Base-by-base conservation (phyloP, 2,888 invertebrate species). In the Helicoverpa assulta region DNA sequence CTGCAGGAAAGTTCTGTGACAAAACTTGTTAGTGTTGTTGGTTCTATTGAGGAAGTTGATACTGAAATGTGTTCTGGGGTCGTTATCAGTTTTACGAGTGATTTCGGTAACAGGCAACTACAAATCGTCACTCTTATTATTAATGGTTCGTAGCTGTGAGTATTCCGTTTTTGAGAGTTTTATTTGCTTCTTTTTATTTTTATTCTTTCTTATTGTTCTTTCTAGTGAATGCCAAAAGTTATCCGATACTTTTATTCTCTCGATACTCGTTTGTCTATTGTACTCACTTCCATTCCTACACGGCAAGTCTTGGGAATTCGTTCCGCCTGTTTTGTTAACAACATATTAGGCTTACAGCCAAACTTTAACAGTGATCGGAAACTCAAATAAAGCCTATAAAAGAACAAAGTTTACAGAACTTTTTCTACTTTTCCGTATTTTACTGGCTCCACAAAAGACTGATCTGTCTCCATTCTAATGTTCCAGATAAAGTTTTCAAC, bases 11-110 rank as follows among this genome's bases (percentile, higher is more conserved):
- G 51, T 66, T 73, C 71, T 58, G 53, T 54, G 47, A 47, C 37
- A 51, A 71, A 73, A 81, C 68, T 77, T 79, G 40, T 66, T 59
- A 59, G 56, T 47, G 67, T 60, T 26, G 57, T 76, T 55, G 50
- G 19, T 76, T 76, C 47, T 60, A 69, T 55, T 57, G 40, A 8
- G 19, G 50, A 21, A 21, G 43, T 59, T 33, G 12, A 10, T 19
- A 37, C 43, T 59, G 19, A 67, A 67, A 52, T 60, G 18, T 55
- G 40, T 51, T 55, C 37, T 33, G 29, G 29, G 19, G 16, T 33
- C 56, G 33, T 54, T 65, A 8, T 66, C 54, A 26, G 12, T 16
- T 53, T 29, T 21, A n/a, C 29, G 16, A 26, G 47, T 58, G 18
- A 55, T 56, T 33, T 56, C 21, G 6, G 21, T 56, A 19, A 47